Evolutionary conservation across 2,113 vertebrate genomes (phyloP).

Genomic region (Elephantulus edwardii): DNA sequence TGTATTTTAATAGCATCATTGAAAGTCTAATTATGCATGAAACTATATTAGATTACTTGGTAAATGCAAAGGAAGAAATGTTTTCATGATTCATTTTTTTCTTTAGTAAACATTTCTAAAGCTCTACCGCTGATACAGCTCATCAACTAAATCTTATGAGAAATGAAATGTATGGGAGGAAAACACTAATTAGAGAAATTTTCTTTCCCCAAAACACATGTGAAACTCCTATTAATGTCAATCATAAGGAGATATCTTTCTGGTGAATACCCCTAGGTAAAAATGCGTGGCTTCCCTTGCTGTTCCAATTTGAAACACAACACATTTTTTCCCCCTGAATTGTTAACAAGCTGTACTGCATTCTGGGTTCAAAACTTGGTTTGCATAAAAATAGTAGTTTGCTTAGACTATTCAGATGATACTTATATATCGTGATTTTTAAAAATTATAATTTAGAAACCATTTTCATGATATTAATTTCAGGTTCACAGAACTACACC

Average conservation of each 20-base stretch:
- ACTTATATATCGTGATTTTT: background rate
- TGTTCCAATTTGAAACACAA: conserved; percentile 39
- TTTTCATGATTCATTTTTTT: conserved; percentile 70
- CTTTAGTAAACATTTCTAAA: conserved; percentile 71
- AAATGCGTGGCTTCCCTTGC: background rate
- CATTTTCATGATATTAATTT: background rate
- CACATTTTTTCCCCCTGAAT: background rate
- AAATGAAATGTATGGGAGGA: conserved; percentile 61
- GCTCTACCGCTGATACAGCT: conserved; percentile 64
- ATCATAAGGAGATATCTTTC: conserved; percentile 48
- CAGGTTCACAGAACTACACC: too few relatives aligned
- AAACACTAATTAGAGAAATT: conserved; percentile 69
- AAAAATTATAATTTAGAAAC: background rate
- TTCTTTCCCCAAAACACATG: conserved; percentile 48
- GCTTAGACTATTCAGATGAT: background rate
- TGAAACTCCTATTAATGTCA: conserved; percentile 65
- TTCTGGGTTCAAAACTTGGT: background rate
- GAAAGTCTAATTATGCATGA: conserved; percentile 67
- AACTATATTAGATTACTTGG: conserved; percentile 64
- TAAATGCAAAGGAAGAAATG: conserved; percentile 61
- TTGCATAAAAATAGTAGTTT: background rate
- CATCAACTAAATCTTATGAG: conserved; percentile 67
- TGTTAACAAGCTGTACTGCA: background rate
- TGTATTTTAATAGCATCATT: conserved; percentile 63
- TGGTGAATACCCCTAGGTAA: conserved; percentile 43